These are phyloP conservation scores for Stenichneumon culpator DNA, from an alignment of 2,888 invertebrate genomes.

Conservation along the genomic window DNA sequence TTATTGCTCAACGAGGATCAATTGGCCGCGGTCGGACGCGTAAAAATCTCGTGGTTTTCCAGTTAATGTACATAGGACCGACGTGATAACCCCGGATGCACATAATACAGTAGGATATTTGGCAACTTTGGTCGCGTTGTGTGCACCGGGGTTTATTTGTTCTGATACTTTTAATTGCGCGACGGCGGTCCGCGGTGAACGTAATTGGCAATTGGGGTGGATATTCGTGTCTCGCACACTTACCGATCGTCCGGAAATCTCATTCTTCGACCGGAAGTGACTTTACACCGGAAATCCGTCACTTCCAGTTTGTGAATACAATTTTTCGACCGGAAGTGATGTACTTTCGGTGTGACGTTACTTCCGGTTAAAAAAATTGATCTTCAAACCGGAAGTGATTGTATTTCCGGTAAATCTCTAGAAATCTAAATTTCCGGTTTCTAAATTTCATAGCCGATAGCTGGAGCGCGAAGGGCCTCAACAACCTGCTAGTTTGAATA, in stretches of 20 bases:
- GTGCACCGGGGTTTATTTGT: background rate
- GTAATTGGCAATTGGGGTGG: no score
- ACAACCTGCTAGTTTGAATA: background rate
- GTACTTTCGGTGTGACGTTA: background rate
- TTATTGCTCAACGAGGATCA: constrained; percentile 64
- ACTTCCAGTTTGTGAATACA: no score
- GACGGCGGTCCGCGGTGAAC: no score
- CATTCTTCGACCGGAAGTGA: no score
- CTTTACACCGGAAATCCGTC: no score
- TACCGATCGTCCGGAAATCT: no score
- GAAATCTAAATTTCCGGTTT: background rate
- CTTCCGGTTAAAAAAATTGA: no score
- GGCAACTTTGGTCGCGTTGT: background rate
- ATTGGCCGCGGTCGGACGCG: constrained; percentile 56
- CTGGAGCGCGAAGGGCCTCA: background rate
- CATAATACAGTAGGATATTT: constrained; percentile 2
- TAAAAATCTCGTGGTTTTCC: constrained; percentile 62
- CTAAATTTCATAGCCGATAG: background rate
- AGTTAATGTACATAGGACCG: constrained; percentile 46
- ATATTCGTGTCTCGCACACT: no score
- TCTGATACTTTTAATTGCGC: background rate
- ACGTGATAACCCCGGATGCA: background rate
- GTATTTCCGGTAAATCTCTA: background rate
- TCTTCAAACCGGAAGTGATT: no score
- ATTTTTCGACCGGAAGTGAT: background rate